phyloP scores from a whole-genome alignment of 2,113 vertebrate genomes.

The Oncorhynchus keta region DNA sequence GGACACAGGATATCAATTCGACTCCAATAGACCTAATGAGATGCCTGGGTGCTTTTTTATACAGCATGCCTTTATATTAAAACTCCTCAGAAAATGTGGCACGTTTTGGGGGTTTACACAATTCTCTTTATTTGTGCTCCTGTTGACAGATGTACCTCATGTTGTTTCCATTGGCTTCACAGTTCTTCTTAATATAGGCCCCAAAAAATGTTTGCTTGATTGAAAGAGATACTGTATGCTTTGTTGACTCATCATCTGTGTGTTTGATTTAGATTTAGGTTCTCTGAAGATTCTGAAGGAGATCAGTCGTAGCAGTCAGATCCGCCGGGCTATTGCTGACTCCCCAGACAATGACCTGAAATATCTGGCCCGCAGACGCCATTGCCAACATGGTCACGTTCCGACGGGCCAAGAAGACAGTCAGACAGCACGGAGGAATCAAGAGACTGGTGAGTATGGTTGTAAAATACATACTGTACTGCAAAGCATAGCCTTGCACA shows the following conservation, averaged over 20 bases:
- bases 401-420: constrained; percentile 76
- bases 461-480: not conserved
- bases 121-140: not conserved
- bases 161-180: constrained; percentile 14
- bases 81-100: constrained; percentile 8
- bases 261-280: constrained; percentile 76
- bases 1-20: constrained; percentile 44
- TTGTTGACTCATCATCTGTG: not conserved
- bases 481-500: not conserved
- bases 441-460: constrained; percentile 81
- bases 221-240: not conserved
- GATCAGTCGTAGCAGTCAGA: constrained; percentile 86
- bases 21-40: constrained; percentile 37
- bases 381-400: constrained; percentile 89
- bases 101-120: constrained; percentile 14
- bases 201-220: too few relatives aligned
- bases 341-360: constrained; percentile 81
- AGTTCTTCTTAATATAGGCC: not conserved
- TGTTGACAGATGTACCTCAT: constrained; percentile 18
- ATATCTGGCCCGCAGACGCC: constrained; percentile 90
- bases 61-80: constrained; percentile 29
- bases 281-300: constrained; percentile 93
- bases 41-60: constrained; percentile 23
- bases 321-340: constrained; percentile 83
- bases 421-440: constrained; percentile 85